phyloP scores from a whole-genome alignment of 2,797 vertebrate genomes.

The Picus viridis region DNA sequence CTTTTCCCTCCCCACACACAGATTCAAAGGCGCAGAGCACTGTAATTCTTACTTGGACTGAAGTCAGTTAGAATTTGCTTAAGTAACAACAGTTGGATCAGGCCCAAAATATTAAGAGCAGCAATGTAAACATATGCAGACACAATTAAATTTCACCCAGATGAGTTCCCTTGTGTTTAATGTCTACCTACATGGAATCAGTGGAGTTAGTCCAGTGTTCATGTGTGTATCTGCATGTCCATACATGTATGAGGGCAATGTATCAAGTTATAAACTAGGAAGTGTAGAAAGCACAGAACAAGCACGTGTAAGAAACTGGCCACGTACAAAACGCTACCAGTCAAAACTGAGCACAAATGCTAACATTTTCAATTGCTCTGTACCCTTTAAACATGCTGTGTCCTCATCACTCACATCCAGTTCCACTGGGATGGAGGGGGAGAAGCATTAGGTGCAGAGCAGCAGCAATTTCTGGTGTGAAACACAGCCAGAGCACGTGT shows the following conservation, averaged over 20 bases:
- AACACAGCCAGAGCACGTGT: neutral
- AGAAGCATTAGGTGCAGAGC: neutral
- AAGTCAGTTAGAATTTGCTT: constrained; percentile 40
- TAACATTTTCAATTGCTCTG: neutral
- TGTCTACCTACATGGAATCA: neutral
- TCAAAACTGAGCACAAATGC: rapidly evolving
- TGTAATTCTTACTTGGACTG: constrained; percentile 20
- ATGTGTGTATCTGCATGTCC: neutral
- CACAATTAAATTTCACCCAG: constrained; percentile 26
- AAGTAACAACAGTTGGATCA: constrained; percentile 39
- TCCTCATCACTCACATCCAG: neutral
- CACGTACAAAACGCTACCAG: neutral
- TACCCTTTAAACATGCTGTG: neutral
- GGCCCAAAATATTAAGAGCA: constrained; percentile 39
- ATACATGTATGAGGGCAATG: neutral
- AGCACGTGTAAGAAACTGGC: neutral
- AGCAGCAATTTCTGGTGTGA: neutral
- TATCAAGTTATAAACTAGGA: neutral
- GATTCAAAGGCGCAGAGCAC: neutral
- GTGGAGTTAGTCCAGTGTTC: neutral
- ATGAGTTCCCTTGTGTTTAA: neutral
- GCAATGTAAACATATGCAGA: constrained; percentile 30
- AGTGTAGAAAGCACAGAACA: neutral
- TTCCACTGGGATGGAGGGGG: neutral
- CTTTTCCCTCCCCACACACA: neutral